phyloP scores from a whole-genome alignment of 2,888 invertebrate species.

The Rhaphigaster nebulosa region DNA sequence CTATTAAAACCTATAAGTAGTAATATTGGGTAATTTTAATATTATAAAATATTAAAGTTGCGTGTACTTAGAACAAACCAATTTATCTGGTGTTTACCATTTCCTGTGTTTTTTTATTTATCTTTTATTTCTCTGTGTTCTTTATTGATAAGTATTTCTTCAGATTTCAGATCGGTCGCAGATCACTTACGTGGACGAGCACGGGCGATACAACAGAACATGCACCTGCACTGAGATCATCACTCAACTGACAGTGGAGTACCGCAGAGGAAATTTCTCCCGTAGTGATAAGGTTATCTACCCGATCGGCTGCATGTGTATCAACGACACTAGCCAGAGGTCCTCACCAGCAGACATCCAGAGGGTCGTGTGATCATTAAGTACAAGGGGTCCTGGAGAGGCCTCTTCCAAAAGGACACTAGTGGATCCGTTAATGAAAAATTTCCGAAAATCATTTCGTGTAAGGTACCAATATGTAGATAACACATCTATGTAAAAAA shows the following conservation, averaged over 20 bases:
- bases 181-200: constrained; percentile 37
- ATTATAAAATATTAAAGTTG: too few species aligned
- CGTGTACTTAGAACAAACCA: too few species aligned
- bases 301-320: constrained; percentile 42
- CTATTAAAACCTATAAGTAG: too few species aligned
- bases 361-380: background rate
- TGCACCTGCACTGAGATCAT: constrained; percentile 48
- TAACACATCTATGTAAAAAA: background rate
- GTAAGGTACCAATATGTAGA: background rate
- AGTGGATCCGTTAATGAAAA: background rate
- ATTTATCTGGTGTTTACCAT: too few species aligned
- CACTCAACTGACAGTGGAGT: constrained; percentile 16
- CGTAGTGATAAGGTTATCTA: background rate
- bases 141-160: background rate
- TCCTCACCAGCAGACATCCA: background rate
- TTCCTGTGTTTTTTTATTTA: background rate
- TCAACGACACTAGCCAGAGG: constrained; percentile 40
- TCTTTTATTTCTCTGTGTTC: background rate
- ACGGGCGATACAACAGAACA: constrained; percentile 24
- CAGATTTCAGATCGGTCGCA: background rate
- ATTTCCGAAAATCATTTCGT: background rate
- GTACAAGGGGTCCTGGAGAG: background rate
- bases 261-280: background rate
- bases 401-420: background rate
- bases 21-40: too few species aligned